Evolutionary conservation across 2,888 invertebrate species (phyloP).

Genomic region (Patella depressa): DNA sequence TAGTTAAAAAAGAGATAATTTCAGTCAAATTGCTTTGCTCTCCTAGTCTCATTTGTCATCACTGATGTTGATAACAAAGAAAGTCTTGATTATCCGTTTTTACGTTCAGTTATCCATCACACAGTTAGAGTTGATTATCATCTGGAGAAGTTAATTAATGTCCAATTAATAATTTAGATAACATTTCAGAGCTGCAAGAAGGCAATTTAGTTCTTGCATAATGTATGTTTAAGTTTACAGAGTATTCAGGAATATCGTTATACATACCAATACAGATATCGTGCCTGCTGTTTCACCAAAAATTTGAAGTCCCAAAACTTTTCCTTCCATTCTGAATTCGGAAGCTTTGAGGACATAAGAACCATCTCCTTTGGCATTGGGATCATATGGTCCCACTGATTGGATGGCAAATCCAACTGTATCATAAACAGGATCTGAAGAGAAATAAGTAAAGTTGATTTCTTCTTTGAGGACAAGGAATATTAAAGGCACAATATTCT

Average conservation of each 20-base stretch:
- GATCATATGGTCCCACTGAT: neutral
- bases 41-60: too few species aligned
- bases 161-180: too few species aligned
- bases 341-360: constrained; percentile 33
- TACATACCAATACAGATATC: constrained; percentile 46
- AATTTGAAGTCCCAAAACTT: constrained; percentile 49
- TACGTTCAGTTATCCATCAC: too few species aligned
- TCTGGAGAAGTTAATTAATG: too few species aligned
- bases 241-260: neutral
- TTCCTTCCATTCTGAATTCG: constrained; percentile 40
- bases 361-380: neutral
- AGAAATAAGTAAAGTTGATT: constrained; percentile 4
- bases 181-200: too few species aligned
- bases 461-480: neutral
- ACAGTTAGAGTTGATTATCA: too few species aligned
- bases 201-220: too few species aligned
- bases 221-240: too few species aligned
- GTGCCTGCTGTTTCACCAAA: constrained; percentile 38
- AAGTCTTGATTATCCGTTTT: too few species aligned
- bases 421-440: constrained; percentile 38
- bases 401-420: constrained; percentile 36
- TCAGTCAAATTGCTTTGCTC: too few species aligned
- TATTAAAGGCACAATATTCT: neutral
- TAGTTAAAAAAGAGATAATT: too few species aligned
- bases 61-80: too few species aligned